These are phyloP conservation scores for Drosophila guanche DNA, from an alignment of 1,140 invertebrate species.

Conservation along the genomic window DNA sequence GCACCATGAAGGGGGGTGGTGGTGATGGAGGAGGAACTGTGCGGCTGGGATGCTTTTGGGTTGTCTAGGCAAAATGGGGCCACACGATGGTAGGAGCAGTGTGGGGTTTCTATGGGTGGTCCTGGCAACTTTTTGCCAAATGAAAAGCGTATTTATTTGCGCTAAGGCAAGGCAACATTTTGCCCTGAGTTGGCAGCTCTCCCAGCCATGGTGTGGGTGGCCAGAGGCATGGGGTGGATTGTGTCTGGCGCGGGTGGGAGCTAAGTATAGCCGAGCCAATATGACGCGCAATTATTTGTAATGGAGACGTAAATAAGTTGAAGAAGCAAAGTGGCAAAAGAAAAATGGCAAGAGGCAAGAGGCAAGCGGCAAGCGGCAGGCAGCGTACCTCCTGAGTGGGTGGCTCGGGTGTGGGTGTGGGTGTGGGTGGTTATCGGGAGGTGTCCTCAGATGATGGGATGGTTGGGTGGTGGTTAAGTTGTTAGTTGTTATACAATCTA, in stretches of 20 bases:
- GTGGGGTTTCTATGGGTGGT: slow-evolving; percentile 13
- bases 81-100: slow-evolving; percentile 19
- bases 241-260: slow-evolving; percentile 33
- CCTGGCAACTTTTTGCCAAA: slow-evolving; percentile 17
- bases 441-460: neutral
- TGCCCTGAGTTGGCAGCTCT: too few species aligned
- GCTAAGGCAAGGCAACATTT: slow-evolving; percentile 13
- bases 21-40: neutral
- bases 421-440: slow-evolving; percentile 35
- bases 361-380: neutral
- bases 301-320: slow-evolving; percentile 83
- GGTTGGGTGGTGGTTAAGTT: slow-evolving; percentile 41
- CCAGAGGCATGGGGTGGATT: slow-evolving; percentile 18
- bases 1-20: slow-evolving; percentile 1
- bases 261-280: slow-evolving; percentile 77
- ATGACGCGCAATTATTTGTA: slow-evolving; percentile 83
- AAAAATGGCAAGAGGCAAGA: slow-evolving; percentile 58
- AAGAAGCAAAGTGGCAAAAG: slow-evolving; percentile 77
- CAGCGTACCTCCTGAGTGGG: slow-evolving; percentile 3
- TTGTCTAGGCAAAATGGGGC: slow-evolving; percentile 70
- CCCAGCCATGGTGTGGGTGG: neutral
- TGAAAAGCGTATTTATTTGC: slow-evolving; percentile 55
- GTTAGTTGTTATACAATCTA: slow-evolving; percentile 74
- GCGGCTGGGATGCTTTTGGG: neutral
- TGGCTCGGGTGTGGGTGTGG: slow-evolving; percentile 15